Evolutionary conservation across 2,888 invertebrate species (phyloP).

Genomic region (Spilosoma lubricipeda): DNA sequence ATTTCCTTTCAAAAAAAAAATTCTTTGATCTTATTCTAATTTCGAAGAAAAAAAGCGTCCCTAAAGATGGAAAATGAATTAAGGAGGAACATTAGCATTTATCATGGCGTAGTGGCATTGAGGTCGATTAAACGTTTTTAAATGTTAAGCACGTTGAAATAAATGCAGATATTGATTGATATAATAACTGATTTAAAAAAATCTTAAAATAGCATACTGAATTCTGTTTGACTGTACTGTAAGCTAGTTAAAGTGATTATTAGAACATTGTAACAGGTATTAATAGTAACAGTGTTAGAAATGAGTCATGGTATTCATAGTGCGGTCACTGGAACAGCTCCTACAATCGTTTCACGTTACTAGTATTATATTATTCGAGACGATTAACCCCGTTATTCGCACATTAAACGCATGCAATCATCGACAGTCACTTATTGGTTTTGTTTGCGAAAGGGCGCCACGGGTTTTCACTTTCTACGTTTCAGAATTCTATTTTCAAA

Average conservation of each 20-base stretch:
- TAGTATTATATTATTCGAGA: slow-evolving; percentile 68
- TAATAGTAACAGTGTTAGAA: slow-evolving; percentile 60
- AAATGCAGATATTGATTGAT: neutral
- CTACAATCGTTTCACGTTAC: slow-evolving; percentile 60
- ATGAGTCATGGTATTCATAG: slow-evolving; percentile 63
- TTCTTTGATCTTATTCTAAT: neutral
- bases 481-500: slow-evolving; percentile 2
- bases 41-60: too few species aligned
- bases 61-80: too few species aligned
- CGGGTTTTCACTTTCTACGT: slow-evolving; percentile 23
- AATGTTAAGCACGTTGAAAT: neutral
- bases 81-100: too few species aligned
- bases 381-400: slow-evolving; percentile 76
- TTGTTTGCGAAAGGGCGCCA: slow-evolving; percentile 66
- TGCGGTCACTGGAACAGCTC: slow-evolving; percentile 69
- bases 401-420: slow-evolving; percentile 61
- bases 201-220: neutral
- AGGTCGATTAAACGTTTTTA: too few species aligned
- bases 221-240: neutral
- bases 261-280: slow-evolving; percentile 29
- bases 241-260: neutral
- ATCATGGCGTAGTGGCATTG: too few species aligned
- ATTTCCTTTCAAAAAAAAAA: too few species aligned
- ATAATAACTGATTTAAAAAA: neutral
- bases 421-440: slow-evolving; percentile 58